Base-by-base conservation (phyloP, 2,797 vertebrate genomes). In the Manis crassicaudata region DNA sequence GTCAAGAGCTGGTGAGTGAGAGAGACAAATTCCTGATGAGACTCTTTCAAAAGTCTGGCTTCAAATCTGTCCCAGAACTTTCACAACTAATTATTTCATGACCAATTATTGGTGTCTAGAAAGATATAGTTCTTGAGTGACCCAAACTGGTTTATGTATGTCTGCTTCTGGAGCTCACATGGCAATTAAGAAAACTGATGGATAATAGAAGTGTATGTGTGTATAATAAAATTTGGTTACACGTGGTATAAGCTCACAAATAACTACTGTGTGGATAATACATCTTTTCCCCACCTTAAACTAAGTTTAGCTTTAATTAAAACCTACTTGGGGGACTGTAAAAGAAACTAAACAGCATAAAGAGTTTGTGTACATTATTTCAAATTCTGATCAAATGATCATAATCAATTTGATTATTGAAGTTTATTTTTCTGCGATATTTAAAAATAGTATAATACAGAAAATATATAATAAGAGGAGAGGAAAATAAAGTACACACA, bases 241-340 rank as follows among this genome's bases (percentile, higher is more conserved):
- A 13, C 37, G 56, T 81, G 1, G 5, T 83, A 72, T 16, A 56
- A 67, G 93, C 46, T 50, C 43, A 27, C 14, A 84, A 75, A 29
- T 72, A 87, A 65, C 37, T 27, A 27, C 12, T 11, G 2, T 62
- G 32, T 46, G 46, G 67, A 62, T 76, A 76, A 70, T 72, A 9
- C 16, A 62, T 77, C 20, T 72, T 21, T 73, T 76, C 2, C 70
- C 68, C 11, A 11, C 52, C 17, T 92, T 62, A 75, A 82, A 75
- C 60, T 65, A 84, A 75, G 50, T 81, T 96, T 29, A 83, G 7
- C 4, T 54, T 93, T 65, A 84, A 50, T 76, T 76, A 93, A 96
- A 40, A 7, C 20, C 50, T 88, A 40, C 40, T 88, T 86, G 17
- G 35, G 27, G 20, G 75, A 60, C 18, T 67, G 27, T 65, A 50